phyloP scores from a whole-genome alignment of 2,888 invertebrate genomes.

The Pomacea canaliculata region DNA sequence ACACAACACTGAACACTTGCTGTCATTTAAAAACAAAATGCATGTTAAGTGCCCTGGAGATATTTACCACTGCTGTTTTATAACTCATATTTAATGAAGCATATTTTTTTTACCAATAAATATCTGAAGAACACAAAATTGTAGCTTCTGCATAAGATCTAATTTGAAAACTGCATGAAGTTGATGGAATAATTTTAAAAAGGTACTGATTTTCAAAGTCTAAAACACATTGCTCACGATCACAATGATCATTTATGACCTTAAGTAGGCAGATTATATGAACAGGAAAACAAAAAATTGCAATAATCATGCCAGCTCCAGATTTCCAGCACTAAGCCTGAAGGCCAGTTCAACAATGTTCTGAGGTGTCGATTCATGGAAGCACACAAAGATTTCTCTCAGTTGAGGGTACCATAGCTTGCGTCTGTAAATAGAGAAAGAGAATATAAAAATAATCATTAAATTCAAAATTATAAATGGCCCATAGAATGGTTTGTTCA shows the following conservation, averaged over 20 bases:
- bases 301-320: slow-evolving; percentile 16
- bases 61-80: too few relatives aligned
- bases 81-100: neutral
- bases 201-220: too few relatives aligned
- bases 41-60: too few relatives aligned
- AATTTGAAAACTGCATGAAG: too few relatives aligned
- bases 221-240: too few relatives aligned
- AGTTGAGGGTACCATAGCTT: slow-evolving; percentile 82
- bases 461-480: neutral
- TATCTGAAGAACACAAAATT: neutral
- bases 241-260: too few relatives aligned
- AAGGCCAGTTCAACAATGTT: slow-evolving; percentile 91
- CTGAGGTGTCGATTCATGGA: slow-evolving; percentile 87
- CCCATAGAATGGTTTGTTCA: too few relatives aligned
- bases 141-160: neutral
- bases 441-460: slow-evolving; percentile 37
- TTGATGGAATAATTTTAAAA: too few relatives aligned
- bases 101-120: neutral
- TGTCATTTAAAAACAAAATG: too few relatives aligned
- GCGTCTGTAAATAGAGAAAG: slow-evolving; percentile 73
- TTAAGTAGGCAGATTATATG: too few relatives aligned
- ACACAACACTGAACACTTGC: too few relatives aligned
- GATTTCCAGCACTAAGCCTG: slow-evolving; percentile 72
- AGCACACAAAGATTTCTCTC: slow-evolving; percentile 88
- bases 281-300: too few relatives aligned